These are phyloP conservation scores for Elysia crispata DNA, from an alignment of 2,888 invertebrate species.

Conservation along the genomic window DNA sequence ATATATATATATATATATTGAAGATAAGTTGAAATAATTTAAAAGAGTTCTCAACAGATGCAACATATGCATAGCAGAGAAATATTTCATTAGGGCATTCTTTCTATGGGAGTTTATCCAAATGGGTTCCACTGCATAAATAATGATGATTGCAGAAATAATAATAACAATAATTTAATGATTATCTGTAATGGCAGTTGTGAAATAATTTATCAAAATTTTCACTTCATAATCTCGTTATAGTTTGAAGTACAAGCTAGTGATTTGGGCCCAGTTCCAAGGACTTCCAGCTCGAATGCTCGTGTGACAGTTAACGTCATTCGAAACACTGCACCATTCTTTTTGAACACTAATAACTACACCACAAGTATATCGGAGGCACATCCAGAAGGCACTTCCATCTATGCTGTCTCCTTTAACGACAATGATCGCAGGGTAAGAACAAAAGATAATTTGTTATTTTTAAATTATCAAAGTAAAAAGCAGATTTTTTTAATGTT, in stretches of 20 bases:
- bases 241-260: slow-evolving; percentile 52
- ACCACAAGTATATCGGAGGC: slow-evolving; percentile 29
- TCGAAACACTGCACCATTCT: slow-evolving; percentile 65
- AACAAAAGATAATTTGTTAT: not conserved
- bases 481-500: too few species aligned
- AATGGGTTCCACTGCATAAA: not conserved
- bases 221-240: slow-evolving; percentile 13
- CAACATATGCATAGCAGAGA: too few species aligned
- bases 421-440: slow-evolving; percentile 51
- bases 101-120: too few species aligned
- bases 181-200: not conserved
- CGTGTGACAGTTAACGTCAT: slow-evolving; percentile 61
- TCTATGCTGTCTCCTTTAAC: slow-evolving; percentile 37
- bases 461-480: too few species aligned
- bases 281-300: slow-evolving; percentile 49
- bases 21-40: too few species aligned
- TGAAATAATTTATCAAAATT: too few species aligned
- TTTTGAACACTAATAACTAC: slow-evolving; percentile 54
- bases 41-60: too few species aligned
- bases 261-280: slow-evolving; percentile 56
- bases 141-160: not conserved
- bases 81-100: too few species aligned
- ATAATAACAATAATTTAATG: not conserved
- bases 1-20: too few species aligned
- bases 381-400: slow-evolving; percentile 12